Base-by-base conservation (phyloP, 2,888 invertebrate genomes). In the Drosophila gaucha region DNA sequence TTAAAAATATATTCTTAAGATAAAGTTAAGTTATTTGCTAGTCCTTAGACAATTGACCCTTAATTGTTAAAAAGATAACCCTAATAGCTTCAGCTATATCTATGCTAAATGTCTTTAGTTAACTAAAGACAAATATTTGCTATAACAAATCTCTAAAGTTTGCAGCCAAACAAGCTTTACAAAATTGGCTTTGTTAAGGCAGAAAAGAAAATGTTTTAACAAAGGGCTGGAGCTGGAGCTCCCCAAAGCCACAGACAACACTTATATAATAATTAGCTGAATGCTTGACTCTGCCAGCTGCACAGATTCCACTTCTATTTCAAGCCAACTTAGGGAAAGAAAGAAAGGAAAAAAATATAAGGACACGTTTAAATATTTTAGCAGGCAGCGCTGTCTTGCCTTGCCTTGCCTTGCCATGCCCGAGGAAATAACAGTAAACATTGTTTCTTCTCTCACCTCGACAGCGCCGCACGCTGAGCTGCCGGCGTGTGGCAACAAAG, bases 381-480 rank as follows among this genome's bases (percentile, higher is more conserved):
- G 47, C 51, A 79, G 80, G 22, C 67, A 62, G 35, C 30, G 38
- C 49, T 26, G 14, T 4, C 14, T 3, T 30, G 33, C 18, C 43
- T 55, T 44, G n/a, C n/a, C 20, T n/a, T n/a, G n/a, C n/a, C n/a
- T n/a, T n/a, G n/a, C n/a, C n/a, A n/a, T n/a, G n/a, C n/a, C 28
- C 28, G 26, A 43, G 67, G 20, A 56, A 36, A 30, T 41, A 54
- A 51, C 47, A 6, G 43, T 33, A 67, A 62, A 63, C 41, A 57
- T 74, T 63, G 49, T 67, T 70, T 66, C 50, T 16, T 6, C 3
- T 33, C 38, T 35, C 49, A 47, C 38, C 58, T 54, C 52, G 66
- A 68, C 73, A 91, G 91, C 87, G 89, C 39, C 90, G 91, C 44
- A 78, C 86, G 63, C 75, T 89, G 72, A 88, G 83, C 72, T 91